These are phyloP conservation scores for Catagonus wagneri DNA, from an alignment of 2,113 vertebrate genomes.

Conservation along the genomic window DNA sequence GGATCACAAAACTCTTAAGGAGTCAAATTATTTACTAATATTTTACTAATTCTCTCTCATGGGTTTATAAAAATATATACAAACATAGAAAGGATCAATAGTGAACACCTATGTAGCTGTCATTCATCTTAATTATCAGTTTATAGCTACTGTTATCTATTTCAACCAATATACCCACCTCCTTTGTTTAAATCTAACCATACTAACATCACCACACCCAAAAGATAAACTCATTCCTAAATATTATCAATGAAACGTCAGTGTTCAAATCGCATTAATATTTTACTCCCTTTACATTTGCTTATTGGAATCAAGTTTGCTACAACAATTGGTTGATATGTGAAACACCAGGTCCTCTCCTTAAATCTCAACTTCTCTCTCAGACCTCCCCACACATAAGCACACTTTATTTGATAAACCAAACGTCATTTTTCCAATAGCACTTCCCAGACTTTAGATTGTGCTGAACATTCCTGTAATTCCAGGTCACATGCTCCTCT, in stretches of 20 bases:
- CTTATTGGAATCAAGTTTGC: slow-evolving; percentile 1
- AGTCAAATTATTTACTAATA: neutral
- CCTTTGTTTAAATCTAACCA: neutral
- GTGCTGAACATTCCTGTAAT: neutral
- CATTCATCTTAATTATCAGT: neutral
- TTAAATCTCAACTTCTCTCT: neutral
- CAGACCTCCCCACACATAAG: neutral
- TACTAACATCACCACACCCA: neutral
- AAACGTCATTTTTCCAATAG: neutral
- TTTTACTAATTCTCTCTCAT: neutral
- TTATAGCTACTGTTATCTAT: neutral
- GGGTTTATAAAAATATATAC: neutral
- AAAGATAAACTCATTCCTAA: neutral
- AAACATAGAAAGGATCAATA: neutral
- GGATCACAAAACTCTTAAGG: neutral
- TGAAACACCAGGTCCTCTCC: neutral
- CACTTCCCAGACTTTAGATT: neutral
- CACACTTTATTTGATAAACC: neutral
- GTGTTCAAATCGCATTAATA: neutral
- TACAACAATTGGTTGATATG: neutral
- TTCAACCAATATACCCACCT: rapidly evolving
- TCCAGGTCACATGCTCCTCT: neutral
- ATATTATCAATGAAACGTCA: neutral
- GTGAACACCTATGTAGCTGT: neutral
- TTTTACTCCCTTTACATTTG: neutral